These are phyloP conservation scores for Drosophila formosana DNA, from an alignment of 2,888 invertebrate species.

Conservation along the genomic window DNA sequence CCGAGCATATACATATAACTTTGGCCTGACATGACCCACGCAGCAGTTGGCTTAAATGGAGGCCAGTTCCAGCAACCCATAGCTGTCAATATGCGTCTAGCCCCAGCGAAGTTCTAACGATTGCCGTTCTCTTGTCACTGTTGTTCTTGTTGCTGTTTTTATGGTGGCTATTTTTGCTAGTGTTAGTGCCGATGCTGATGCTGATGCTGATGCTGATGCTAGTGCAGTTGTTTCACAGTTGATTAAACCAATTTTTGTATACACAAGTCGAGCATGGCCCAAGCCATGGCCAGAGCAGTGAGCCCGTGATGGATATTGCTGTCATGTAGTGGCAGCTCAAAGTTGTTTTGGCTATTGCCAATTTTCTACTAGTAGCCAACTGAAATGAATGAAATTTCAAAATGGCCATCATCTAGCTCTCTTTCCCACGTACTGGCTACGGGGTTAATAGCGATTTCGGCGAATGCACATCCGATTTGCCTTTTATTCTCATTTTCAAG, in stretches of 20 bases:
- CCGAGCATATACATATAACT: not conserved
- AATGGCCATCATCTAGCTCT: slow-evolving; percentile 43
- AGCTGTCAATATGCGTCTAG: slow-evolving; percentile 51
- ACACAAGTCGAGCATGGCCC: slow-evolving; percentile 39
- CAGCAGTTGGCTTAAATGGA: slow-evolving; percentile 53
- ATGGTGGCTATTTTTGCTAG: slow-evolving; percentile 49
- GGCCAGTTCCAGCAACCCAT: slow-evolving; percentile 23
- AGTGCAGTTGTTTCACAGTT: slow-evolving; percentile 78
- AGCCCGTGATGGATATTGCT: slow-evolving; percentile 77
- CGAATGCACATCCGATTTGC: slow-evolving; percentile 33
- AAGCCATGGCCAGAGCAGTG: slow-evolving; percentile 54
- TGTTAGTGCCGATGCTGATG: not conserved
- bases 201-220: not conserved
- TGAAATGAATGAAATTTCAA: slow-evolving; percentile 79
- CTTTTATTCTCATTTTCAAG: slow-evolving; percentile 57
- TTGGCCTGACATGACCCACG: slow-evolving; percentile 44
- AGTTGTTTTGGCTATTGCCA: slow-evolving; percentile 63
- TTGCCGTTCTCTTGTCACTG: slow-evolving; percentile 46
- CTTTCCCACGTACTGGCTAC: slow-evolving; percentile 1
- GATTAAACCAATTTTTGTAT: slow-evolving; percentile 80
- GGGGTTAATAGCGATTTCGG: slow-evolving; percentile 57
- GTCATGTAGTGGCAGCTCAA: slow-evolving; percentile 65
- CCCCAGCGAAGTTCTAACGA: slow-evolving; percentile 55
- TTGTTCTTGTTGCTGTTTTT: slow-evolving; percentile 34
- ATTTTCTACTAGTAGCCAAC: slow-evolving; percentile 59